phyloP scores from a whole-genome alignment of 2,113 vertebrate species.

The Crotophaga sulcirostris region DNA sequence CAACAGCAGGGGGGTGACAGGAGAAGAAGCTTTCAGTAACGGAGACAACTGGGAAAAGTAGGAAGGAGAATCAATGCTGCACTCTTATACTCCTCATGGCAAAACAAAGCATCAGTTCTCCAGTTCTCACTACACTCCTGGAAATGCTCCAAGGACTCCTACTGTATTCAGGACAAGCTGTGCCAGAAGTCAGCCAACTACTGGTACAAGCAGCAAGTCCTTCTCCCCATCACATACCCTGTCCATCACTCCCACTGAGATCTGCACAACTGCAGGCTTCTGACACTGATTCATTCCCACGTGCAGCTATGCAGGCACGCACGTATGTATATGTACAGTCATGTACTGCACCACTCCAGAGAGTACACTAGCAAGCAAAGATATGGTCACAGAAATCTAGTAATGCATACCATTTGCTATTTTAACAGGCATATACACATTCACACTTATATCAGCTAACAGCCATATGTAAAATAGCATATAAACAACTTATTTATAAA shows the following conservation, averaged over 20 bases:
- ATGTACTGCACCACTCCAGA: rapidly evolving
- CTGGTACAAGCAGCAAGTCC: background rate
- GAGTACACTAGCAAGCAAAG: background rate
- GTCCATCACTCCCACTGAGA: background rate
- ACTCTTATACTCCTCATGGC: background rate
- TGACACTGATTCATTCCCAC: background rate
- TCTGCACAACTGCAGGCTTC: background rate
- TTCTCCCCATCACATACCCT: background rate
- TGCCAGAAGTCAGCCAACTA: background rate
- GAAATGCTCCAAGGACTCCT: background rate
- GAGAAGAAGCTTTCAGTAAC: background rate
- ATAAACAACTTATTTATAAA: background rate
- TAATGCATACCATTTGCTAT: too few relatives aligned
- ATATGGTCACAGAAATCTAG: rapidly evolving
- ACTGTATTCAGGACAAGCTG: rapidly evolving
- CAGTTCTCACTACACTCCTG: background rate
- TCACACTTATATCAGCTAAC: background rate
- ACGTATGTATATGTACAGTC: background rate
- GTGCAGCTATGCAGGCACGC: background rate
- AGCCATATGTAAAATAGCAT: background rate
- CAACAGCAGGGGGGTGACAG: background rate
- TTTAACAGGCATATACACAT: background rate
- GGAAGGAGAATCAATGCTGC: background rate
- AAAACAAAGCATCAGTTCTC: background rate
- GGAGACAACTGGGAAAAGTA: background rate